A percentile compares a stretch with the other conserved stretches of the same genome.
Evolutionary conservation across 2,888 invertebrate species (phyloP).

Genomic region (Thelaira solivaga): DNA sequence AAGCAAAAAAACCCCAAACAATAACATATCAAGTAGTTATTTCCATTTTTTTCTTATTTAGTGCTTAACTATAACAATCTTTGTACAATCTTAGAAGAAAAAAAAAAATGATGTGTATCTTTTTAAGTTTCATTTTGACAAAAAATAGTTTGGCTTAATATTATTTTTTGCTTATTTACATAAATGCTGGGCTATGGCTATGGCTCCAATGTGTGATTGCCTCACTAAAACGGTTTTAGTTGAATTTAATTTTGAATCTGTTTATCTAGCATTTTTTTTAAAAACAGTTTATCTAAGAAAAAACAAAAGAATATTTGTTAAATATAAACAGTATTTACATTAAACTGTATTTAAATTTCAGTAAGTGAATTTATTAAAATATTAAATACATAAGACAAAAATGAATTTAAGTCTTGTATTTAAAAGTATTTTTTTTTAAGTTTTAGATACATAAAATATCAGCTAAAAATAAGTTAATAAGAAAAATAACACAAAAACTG

Average conservation of each 20-base stretch:
- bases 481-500: no score
- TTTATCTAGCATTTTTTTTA: conserved; percentile 9
- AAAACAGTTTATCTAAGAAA: conserved; percentile 7
- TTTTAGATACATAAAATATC: no score
- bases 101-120: conserved; percentile 10
- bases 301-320: conserved; percentile 9
- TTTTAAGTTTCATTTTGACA: background rate
- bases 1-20: conserved; percentile 6
- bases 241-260: conserved; percentile 35
- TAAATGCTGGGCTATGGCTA: conserved; percentile 3
- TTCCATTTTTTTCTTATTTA: conserved; percentile 1
- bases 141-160: conserved; percentile 22
- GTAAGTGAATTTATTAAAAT: conserved; percentile 10
- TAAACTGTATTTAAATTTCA: conserved; percentile 39
- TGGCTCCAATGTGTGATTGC: background rate
- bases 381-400: background rate
- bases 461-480: no score
- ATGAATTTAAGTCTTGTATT: background rate
- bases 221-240: conserved; percentile 2
- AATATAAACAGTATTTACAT: conserved; percentile 37
- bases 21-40: conserved; percentile 38
- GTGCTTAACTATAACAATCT: background rate
- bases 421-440: no score
- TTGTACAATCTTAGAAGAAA: conserved; percentile 12
- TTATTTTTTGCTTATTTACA: conserved; percentile 27